Percentiles rank a stretch among this genome's conserved stretches.
Conservation (phyloP, 2,888 invertebrate species). For the Cryptophagus acutangulus region DNA sequence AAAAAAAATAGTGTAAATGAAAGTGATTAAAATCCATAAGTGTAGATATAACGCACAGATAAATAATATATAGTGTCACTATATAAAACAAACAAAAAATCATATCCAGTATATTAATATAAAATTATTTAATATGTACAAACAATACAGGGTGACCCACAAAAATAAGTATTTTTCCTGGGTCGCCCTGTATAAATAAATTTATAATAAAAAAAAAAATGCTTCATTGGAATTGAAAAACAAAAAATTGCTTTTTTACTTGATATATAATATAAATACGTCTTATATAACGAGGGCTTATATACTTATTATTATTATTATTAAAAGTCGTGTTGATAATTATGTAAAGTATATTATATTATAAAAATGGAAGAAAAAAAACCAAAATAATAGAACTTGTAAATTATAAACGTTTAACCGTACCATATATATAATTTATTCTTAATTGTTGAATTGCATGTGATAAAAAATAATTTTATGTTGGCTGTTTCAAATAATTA, state of each 20-base stretch:
- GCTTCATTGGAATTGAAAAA: conserved; percentile 52
- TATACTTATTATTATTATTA: no score
- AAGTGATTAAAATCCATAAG: conserved; percentile 28
- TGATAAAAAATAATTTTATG: conserved; percentile 45
- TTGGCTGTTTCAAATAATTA: conserved; percentile 45
- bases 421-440: conserved; percentile 38
- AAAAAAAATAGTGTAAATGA: conserved; percentile 29
- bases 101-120: conserved; percentile 39
- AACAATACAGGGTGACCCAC: conserved; percentile 30
- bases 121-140: conserved; percentile 8
- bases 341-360: conserved; percentile 36
- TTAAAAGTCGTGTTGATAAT: conserved; percentile 39
- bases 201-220: no score
- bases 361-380: conserved; percentile 39
- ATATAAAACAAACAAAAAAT: no score
- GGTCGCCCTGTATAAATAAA: conserved; percentile 33
- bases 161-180: conserved; percentile 22
- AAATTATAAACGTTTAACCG: conserved; percentile 40
- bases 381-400: no score
- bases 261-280: no score
- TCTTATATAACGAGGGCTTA: conserved; percentile 29
- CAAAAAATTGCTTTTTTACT: conserved; percentile 50
- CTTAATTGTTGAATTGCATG: conserved; percentile 46
- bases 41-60: conserved; percentile 44
- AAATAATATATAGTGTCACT: conserved; percentile 42